Percentiles rank a stretch among this genome's conserved stretches.
Conservation (phyloP, 2,797 vertebrate genomes). For the Gadopsis marmoratus region DNA sequence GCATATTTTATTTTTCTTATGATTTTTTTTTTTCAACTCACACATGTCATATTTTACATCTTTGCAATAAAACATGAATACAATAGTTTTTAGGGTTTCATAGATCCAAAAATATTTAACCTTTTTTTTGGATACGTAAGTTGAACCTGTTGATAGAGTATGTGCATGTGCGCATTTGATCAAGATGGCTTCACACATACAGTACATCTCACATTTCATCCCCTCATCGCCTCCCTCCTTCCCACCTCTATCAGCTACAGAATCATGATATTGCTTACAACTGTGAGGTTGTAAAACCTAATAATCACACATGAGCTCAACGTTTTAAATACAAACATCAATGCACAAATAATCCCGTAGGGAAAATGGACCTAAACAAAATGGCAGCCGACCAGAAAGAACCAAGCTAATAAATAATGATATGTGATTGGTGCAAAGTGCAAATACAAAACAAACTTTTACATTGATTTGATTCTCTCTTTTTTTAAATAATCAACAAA, state of each 20-base stretch:
- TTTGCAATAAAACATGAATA: slow-evolving; percentile 99
- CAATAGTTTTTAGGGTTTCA: slow-evolving; percentile 98
- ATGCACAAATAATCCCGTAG: slow-evolving; percentile 95
- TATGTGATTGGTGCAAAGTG: slow-evolving; percentile 99
- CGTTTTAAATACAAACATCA: slow-evolving; percentile 97
- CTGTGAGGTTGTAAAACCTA: slow-evolving; percentile 96
- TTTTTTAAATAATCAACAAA: slow-evolving; percentile 91
- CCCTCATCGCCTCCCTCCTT: slow-evolving; percentile 33
- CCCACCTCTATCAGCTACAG: slow-evolving; percentile 90
- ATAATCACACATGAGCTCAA: slow-evolving; percentile 92
- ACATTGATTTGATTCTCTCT: slow-evolving; percentile 86
- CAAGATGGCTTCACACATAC: slow-evolving; percentile 91
- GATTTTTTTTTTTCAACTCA: slow-evolving; percentile 93
- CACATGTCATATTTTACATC: slow-evolving; percentile 99
- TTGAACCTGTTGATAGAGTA: slow-evolving; percentile 88
- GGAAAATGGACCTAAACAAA: slow-evolving; percentile 88
- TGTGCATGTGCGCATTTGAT: slow-evolving; percentile 84
- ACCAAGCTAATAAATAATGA: slow-evolving; percentile 97
- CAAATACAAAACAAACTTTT: slow-evolving; percentile 95
- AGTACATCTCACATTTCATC: slow-evolving; percentile 69
- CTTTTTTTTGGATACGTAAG: slow-evolving; percentile 94
- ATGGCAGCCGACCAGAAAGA: slow-evolving; percentile 81
- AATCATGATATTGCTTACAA: slow-evolving; percentile 99
- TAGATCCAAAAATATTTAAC: slow-evolving; percentile 98
- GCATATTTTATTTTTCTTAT: slow-evolving; percentile 99